A percentile compares a stretch with the other conserved stretches of the same genome.
phyloP scores from a whole-genome alignment of 2,797 vertebrate species.

The Clarias pachynema region DNA sequence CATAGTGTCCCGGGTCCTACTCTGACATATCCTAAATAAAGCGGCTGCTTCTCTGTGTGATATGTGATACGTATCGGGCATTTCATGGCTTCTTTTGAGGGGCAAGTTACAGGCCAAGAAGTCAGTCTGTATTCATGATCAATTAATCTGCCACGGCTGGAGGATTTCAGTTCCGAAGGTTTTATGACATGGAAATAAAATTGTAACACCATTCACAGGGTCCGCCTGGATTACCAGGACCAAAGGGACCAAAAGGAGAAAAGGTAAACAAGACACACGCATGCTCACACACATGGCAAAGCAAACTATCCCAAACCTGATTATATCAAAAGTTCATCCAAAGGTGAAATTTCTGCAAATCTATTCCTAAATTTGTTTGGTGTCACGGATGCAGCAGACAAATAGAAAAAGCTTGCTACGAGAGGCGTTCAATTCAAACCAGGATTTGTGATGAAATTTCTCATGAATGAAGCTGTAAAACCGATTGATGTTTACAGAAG shows the following conservation, averaged over 20 bases:
- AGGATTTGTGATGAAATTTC: no score
- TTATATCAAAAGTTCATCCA: neutral
- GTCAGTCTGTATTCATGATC: neutral
- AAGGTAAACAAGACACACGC: conserved; percentile 76
- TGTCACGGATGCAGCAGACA: neutral
- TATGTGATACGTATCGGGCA: conserved; percentile 34
- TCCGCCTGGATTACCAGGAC: conserved; percentile 87
- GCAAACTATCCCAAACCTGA: neutral
- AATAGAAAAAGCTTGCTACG: neutral
- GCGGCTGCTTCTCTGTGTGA: conserved; percentile 32
- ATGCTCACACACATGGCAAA: neutral
- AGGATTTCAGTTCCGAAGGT: neutral
- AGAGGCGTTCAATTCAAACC: no score
- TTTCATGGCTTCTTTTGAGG: conserved; percentile 22
- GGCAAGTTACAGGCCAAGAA: conserved; percentile 9
- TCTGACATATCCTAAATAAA: conserved; percentile 43
- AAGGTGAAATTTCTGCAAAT: neutral
- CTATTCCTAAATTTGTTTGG: neutral
- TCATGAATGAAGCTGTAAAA: no score
- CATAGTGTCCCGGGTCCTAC: conserved; percentile 23
- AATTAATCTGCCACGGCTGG: neutral
- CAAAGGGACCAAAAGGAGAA: conserved; percentile 91
- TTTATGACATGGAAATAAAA: neutral
- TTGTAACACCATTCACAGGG: conserved; percentile 76
- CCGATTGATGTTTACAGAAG: no score